Base-by-base conservation (phyloP, 1,140 invertebrate species). In the Calephelis virginiensis region DNA sequence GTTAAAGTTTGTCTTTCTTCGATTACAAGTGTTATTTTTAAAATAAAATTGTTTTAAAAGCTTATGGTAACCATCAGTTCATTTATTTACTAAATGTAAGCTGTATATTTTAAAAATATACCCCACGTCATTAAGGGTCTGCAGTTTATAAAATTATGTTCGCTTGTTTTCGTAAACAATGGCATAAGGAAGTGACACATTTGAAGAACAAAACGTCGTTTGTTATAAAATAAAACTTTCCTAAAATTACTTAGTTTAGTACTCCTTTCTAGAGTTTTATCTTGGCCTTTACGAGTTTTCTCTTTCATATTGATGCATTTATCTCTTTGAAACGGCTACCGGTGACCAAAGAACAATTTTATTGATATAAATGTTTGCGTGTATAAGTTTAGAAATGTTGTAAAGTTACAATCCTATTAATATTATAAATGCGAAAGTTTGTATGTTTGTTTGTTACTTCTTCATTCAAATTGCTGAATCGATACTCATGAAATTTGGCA, bases 131-230 rank as follows among this genome's bases (percentile, higher is more conserved):
- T 59, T 59, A 59, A 59, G 37, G 53, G 53, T 12, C 28, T 8
- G 53, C 37, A 59, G 11, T 38, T 37, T 37, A 38, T 59, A 37
- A 37, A 59, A 59, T 59, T 59, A 59, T 59, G 53, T 59, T 37
- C 53, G 12, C 53, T 59, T 59, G 53, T 59, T 59, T 59, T 59
- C 53, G 28, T 38, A 59, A 12, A 59, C 53, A 59, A 59, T 59
- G 37, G 53, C 12, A 59, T n/a, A 59, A 59, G 53, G 53, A 59
- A 59, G 53, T 59, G 53, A 37, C 53, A 59, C 28, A 37, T 59
- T 7, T 59, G 12, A 59, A 59, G 53, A 59, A 59, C 53, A 59
- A 59, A 59, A 59, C 53, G 37, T 59, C 53, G 53, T 59, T 59
- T 59, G 53, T 59, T 59, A 59, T 37, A 37, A 37, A 12, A 59